Percentiles rank a stretch among this genome's conserved stretches.
phyloP scores from a whole-genome alignment of 2,113 vertebrate species.

The Poeciliopsis occidentalis region DNA sequence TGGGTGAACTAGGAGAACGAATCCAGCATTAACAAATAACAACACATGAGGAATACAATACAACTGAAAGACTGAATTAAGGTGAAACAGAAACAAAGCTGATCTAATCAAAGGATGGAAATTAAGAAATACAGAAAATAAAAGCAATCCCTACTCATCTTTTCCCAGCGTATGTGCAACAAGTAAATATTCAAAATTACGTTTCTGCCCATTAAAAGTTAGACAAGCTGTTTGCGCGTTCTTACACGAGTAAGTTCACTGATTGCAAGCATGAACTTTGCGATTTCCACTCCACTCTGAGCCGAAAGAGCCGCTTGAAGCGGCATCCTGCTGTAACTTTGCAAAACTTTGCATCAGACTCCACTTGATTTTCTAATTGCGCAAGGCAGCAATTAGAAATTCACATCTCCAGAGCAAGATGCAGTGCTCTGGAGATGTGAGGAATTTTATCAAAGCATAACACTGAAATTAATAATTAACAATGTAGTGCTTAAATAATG shows the following conservation, averaged over 20 bases:
- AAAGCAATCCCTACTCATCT: background rate
- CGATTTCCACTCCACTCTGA: background rate
- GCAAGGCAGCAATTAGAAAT: constrained; percentile 6
- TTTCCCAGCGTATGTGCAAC: background rate
- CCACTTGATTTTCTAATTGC: background rate
- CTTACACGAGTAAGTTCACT: background rate
- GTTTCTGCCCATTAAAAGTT: too few relatives aligned
- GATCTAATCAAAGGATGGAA: too few relatives aligned
- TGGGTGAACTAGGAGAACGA: too few relatives aligned
- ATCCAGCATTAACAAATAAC: too few relatives aligned
- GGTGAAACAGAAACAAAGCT: too few relatives aligned
- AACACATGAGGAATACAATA: too few relatives aligned
- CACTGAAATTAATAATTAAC: constrained; percentile 60
- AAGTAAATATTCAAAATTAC: too few relatives aligned
- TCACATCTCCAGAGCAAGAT: too few relatives aligned
- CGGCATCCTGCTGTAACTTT: background rate
- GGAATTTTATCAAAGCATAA: constrained; percentile 46
- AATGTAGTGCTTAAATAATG: constrained; percentile 59
- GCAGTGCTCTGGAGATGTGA: constrained; percentile 29
- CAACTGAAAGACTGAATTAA: too few relatives aligned
- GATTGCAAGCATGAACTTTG: background rate
- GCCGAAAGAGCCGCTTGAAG: background rate
- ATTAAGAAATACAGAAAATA: too few relatives aligned
- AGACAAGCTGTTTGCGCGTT: background rate
- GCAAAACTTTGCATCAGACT: constrained; percentile 1